A percentile compares a stretch with the other conserved stretches of the same genome.
phyloP scores from a whole-genome alignment of 2,888 invertebrate species.

The Zeuzera pyrina region DNA sequence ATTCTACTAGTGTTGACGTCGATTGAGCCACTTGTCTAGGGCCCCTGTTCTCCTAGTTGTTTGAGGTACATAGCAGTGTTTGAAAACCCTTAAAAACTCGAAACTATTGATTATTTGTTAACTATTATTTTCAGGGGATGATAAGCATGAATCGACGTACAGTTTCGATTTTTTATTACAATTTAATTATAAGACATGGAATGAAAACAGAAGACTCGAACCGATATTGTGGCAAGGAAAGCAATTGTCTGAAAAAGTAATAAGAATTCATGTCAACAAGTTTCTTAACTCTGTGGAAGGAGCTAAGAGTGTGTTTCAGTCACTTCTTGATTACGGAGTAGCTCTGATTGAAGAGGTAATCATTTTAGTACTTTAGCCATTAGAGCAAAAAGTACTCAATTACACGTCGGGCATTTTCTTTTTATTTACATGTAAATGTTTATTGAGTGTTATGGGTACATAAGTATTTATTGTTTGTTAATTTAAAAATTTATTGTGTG shows the following conservation, averaged over 20 bases:
- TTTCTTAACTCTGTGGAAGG: slow-evolving; percentile 59
- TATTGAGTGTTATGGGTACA: no score
- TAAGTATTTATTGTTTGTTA: no score
- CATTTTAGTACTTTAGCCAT: no score
- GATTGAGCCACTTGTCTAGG: no score
- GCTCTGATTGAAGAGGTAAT: slow-evolving; percentile 58
- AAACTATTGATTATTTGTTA: background rate
- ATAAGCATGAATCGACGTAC: slow-evolving; percentile 70
- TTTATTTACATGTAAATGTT: no score
- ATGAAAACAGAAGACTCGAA: slow-evolving; percentile 29
- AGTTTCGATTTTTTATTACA: slow-evolving; percentile 54
- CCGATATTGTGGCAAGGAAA: slow-evolving; percentile 62
- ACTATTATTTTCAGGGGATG: slow-evolving; percentile 64
- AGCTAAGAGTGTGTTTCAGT: slow-evolving; percentile 57
- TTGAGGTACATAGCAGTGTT: no score
- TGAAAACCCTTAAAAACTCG: background rate
- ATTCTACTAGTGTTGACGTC: no score
- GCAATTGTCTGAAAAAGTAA: slow-evolving; percentile 42
- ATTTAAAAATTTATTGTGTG: no score
- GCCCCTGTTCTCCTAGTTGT: no score
- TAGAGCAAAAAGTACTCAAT: no score
- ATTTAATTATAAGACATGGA: slow-evolving; percentile 44
- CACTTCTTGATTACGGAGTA: slow-evolving; percentile 68
- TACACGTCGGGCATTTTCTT: background rate
- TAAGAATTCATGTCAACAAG: slow-evolving; percentile 48